Conservation (phyloP, 2,888 invertebrate genomes). For the Ecliptopera silaceata region DNA sequence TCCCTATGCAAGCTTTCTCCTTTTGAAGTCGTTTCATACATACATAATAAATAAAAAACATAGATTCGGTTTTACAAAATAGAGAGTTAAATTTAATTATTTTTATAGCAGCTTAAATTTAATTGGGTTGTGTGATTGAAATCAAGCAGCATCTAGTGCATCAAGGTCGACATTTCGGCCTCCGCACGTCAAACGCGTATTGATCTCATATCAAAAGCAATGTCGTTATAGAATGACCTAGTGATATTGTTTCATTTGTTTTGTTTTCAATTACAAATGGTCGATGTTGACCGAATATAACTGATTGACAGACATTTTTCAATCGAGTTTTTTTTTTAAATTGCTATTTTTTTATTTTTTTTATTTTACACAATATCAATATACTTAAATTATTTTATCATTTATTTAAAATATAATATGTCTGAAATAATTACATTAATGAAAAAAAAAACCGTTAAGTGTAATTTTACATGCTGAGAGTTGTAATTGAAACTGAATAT, state of each 20-base stretch:
- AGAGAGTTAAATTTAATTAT: not conserved
- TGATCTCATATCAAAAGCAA: constrained; percentile 48
- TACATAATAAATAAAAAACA: not conserved
- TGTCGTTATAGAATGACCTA: constrained; percentile 45
- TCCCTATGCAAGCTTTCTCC: not conserved
- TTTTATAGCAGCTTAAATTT: constrained; percentile 38
- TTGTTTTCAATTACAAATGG: constrained; percentile 11
- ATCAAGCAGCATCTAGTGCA: constrained; percentile 45
- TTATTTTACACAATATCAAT: no score
- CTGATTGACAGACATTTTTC: not conserved
- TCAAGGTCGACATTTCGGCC: constrained; percentile 63
- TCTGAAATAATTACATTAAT: no score
- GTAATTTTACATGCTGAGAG: no score
- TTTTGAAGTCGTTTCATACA: not conserved
- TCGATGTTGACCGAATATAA: not conserved
- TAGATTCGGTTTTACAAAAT: not conserved
- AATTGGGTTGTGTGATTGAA: constrained; percentile 51
- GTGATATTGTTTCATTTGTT: constrained; percentile 17
- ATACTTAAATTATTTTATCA: no score
- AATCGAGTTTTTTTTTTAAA: not conserved
- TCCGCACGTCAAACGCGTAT: constrained; percentile 56
- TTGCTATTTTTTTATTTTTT: no score
- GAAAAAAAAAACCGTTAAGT: no score
- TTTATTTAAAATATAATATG: no score
- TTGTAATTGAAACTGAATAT: no score